Base-by-base conservation (phyloP, 2,797 vertebrate species). In the Threskiornis aethiopicus region DNA sequence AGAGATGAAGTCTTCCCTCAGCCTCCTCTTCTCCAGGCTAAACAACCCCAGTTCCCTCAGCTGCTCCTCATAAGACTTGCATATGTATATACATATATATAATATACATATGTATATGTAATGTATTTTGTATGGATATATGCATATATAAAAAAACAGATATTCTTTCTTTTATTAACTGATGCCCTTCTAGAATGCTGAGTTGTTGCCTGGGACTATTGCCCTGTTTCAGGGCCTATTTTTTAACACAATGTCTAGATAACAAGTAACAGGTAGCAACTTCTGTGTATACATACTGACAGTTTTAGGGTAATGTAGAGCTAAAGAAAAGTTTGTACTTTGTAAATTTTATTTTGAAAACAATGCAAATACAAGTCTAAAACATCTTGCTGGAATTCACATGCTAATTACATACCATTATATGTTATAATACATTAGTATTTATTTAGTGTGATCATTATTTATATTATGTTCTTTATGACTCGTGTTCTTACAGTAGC, bases 141-240 rank as follows among this genome's bases (percentile, higher is more conserved):
- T 54, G 20, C 16, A n/a, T 57, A n/a, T 10, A n/a, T 57, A 57
- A n/a, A 57, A 22, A 21, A 9, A 1, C 33, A 55, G 46, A 15
- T 46, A 58, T 39, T 91, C n/a, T 62, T 77, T 72, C 58, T 96
- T 92, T 87, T 80, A 71, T 93, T 95, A 90, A 89, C 89, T 93
- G 90, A 14, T 92, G 66, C 73, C 76, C 13, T 97, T 90, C 89
- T 73, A 81, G 11, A 78, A 75, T 93, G 55, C 54, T 86, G 31
- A 65, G 41, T 85, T 95, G 41, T 94, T 96, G 76, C 92, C 86
- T 94, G 69, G 79, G 47, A 66, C 72, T 93, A 62, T 31, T 79
- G 33, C 54, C 11, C 8, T 87, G 3, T 71, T 75, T 75, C 39
- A 62, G 35, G 28, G 10, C 47, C 47, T 83, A 3, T 75, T 42